Percentiles rank a stretch among this genome's conserved stretches.
These are phyloP conservation scores for Pachydiplax longipennis DNA, from an alignment of 2,888 invertebrate genomes.

Conservation along the genomic window DNA sequence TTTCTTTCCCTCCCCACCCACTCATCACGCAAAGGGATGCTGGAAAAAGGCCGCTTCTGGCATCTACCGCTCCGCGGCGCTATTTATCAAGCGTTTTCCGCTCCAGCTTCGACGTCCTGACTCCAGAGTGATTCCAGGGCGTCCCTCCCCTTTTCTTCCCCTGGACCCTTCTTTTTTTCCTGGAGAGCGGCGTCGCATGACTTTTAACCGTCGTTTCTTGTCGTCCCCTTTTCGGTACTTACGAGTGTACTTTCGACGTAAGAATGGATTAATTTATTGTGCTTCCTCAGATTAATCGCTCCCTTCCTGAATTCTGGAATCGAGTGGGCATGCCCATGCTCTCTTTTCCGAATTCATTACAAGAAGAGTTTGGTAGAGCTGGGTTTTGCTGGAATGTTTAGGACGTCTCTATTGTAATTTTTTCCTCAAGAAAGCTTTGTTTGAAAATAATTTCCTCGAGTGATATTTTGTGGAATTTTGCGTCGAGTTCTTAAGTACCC, in stretches of 20 bases:
- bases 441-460: no score
- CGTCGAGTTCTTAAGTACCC: no score
- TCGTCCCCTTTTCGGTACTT: not conserved
- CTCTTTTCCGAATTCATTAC: no score
- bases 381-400: no score
- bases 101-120: constrained; percentile 36
- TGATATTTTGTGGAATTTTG: no score
- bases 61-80: constrained; percentile 37
- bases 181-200: not conserved
- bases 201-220: not conserved
- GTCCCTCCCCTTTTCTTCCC: not conserved
- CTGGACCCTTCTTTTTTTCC: not conserved
- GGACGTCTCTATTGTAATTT: no score
- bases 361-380: no score
- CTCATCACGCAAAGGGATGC: not conserved
- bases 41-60: constrained; percentile 19
- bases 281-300: not conserved
- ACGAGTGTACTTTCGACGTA: not conserved
- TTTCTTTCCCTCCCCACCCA: not conserved
- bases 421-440: no score
- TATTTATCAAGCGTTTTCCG: constrained; percentile 37
- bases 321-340: no score
- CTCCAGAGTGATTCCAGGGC: constrained; percentile 20
- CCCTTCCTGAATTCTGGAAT: no score
- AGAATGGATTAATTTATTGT: not conserved